Percentiles rank a stretch among this genome's conserved stretches.
Evolutionary conservation across 2,113 vertebrate genomes (phyloP).

Genomic region (Sphyrna mokarran): DNA sequence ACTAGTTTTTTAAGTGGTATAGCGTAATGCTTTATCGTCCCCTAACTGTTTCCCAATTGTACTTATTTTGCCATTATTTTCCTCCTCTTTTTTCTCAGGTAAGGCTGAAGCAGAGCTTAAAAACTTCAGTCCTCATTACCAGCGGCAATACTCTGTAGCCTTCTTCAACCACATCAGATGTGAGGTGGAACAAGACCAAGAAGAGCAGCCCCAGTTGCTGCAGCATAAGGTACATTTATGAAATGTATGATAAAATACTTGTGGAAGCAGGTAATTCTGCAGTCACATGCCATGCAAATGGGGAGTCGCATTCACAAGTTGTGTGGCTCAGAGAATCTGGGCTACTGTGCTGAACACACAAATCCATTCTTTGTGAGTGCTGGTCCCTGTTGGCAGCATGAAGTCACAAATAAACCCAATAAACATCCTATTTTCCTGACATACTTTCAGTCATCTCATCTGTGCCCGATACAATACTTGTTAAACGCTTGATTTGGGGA

Average conservation of each 20-base stretch:
- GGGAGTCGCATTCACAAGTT: not conserved
- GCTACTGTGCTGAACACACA: not conserved
- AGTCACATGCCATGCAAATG: not conserved
- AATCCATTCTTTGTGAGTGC: not conserved
- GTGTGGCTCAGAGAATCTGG: not conserved
- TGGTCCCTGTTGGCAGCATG: not conserved
- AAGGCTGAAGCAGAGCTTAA: slow-evolving; percentile 67
- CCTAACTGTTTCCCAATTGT: not conserved
- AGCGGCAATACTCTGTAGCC: slow-evolving; percentile 67
- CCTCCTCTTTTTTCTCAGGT: slow-evolving; percentile 53
- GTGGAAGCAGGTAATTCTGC: too few relatives aligned
- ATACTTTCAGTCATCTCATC: too few relatives aligned
- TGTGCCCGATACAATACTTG: too few relatives aligned
- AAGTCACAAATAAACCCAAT: not conserved
- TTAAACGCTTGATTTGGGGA: too few relatives aligned
- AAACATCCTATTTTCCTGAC: too few relatives aligned
- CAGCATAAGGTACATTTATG: slow-evolving; percentile 63
- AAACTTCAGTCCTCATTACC: slow-evolving; percentile 72
- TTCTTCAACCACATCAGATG: slow-evolving; percentile 67
- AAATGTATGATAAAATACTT: not conserved
- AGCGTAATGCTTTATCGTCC: not conserved
- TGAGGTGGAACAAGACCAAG: slow-evolving; percentile 68
- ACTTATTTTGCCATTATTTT: not conserved
- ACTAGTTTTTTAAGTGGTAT: not conserved
- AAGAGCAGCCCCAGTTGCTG: slow-evolving; percentile 63